Evolutionary conservation across 2,797 vertebrate species (phyloP).

Genomic region (Babyrousa celebensis): DNA sequence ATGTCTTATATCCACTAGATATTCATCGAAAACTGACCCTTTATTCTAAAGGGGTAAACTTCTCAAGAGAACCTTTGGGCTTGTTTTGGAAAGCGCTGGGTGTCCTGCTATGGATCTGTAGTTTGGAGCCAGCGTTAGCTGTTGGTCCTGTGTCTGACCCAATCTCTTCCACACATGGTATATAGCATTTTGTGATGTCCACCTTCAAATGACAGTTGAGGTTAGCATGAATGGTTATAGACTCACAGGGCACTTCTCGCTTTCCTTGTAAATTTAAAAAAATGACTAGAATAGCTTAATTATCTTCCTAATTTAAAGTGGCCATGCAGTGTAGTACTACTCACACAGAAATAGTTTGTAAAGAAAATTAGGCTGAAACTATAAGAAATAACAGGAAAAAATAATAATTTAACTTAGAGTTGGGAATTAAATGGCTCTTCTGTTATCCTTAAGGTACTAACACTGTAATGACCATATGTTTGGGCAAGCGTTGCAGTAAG

Average conservation of each 20-base stretch:
- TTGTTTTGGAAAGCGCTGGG: background rate
- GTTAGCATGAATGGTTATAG: background rate
- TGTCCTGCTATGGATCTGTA: background rate
- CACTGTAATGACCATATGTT: background rate
- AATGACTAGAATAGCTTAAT: background rate
- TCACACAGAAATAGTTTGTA: background rate
- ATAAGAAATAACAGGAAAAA: conserved; percentile 11
- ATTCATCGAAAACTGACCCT: background rate
- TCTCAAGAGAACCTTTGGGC: background rate
- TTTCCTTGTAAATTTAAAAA: background rate
- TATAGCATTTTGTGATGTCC: background rate
- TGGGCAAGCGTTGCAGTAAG: background rate
- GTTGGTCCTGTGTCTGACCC: background rate
- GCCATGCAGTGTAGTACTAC: background rate
- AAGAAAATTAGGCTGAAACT: background rate
- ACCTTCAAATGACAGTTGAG: background rate
- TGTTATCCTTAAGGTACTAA: background rate
- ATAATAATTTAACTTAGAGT: background rate
- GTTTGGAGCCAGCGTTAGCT: background rate
- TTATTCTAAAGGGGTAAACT: background rate
- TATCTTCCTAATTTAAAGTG: conserved; percentile 36
- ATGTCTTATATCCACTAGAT: background rate
- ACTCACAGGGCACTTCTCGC: background rate
- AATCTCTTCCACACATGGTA: background rate
- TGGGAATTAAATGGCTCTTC: background rate